A percentile compares a stretch with the other conserved stretches of the same genome.
These are phyloP conservation scores for Parnassius smintheus DNA, from an alignment of 2,888 invertebrate species.

Conservation along the genomic window DNA sequence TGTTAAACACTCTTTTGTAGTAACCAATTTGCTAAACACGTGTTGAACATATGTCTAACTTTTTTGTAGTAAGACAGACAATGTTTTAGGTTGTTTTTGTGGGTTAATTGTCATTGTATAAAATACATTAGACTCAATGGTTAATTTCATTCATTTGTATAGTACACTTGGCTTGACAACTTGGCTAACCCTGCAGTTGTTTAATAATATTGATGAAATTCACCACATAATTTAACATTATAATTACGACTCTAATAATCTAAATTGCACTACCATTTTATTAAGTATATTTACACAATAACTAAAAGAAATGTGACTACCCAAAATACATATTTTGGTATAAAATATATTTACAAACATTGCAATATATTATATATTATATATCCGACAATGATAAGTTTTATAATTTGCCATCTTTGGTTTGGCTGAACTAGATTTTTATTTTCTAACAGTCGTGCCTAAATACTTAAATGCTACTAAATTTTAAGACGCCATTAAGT, in stretches of 20 bases:
- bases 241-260: constrained; percentile 20
- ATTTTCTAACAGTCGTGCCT: constrained; percentile 4
- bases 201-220: constrained; percentile 19
- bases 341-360: constrained; percentile 10
- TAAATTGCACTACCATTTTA: constrained; percentile 31
- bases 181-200: neutral
- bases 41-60: no score
- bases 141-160: neutral
- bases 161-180: neutral
- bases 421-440: constrained; percentile 26
- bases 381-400: constrained; percentile 1
- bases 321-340: constrained; percentile 18
- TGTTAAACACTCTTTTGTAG: no score
- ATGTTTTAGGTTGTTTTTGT: no score
- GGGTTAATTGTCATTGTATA: no score
- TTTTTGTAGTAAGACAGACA: no score
- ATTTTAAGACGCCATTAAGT: no score
- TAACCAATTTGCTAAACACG: no score
- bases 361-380: neutral
- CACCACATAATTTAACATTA: constrained; percentile 17
- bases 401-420: constrained; percentile 30
- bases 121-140: no score
- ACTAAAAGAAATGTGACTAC: constrained; percentile 3
- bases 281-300: constrained; percentile 26
- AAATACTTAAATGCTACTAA: no score